Evolutionary conservation across 2,888 invertebrate genomes (phyloP).

Genomic region (Panopea generosa): DNA sequence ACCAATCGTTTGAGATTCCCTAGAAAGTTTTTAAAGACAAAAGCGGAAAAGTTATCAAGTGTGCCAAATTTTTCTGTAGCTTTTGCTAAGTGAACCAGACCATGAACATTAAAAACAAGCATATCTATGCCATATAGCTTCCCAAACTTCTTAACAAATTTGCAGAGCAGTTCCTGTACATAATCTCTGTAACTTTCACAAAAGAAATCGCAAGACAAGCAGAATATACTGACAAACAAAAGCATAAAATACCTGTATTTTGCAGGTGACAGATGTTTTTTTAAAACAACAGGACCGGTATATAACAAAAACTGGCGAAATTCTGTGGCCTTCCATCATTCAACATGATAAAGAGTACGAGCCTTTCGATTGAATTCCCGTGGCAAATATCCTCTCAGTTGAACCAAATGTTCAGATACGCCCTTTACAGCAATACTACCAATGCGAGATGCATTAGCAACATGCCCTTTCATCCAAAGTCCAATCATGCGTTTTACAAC

Average conservation of each 20-base stretch:
- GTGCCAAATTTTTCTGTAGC: conserved; percentile 79
- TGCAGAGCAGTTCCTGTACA: conserved; percentile 62
- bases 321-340: conserved; percentile 78
- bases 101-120: conserved; percentile 83
- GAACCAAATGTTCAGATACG: conserved; percentile 25
- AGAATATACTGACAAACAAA: conserved; percentile 60
- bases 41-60: conserved; percentile 78
- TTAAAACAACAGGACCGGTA: conserved; percentile 70
- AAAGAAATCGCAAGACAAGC: conserved; percentile 60
- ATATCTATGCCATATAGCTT: conserved; percentile 79
- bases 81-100: conserved; percentile 79
- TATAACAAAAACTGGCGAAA: conserved; percentile 73
- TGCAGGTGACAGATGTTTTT: conserved; percentile 48
- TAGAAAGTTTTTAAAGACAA: conserved; percentile 82
- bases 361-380: conserved; percentile 74
- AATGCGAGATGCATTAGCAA: conserved; percentile 18
- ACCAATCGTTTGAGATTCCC: conserved; percentile 57
- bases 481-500: conserved; percentile 72
- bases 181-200: conserved; percentile 57
- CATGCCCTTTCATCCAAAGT: conserved; percentile 15
- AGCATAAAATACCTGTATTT: conserved; percentile 50
- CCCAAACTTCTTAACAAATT: conserved; percentile 73
- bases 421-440: conserved; percentile 5
- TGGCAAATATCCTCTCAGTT: conserved; percentile 31
- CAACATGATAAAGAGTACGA: conserved; percentile 65